Conservation (phyloP, 2,888 invertebrate genomes). For the Hyposoter dolosus region DNA sequence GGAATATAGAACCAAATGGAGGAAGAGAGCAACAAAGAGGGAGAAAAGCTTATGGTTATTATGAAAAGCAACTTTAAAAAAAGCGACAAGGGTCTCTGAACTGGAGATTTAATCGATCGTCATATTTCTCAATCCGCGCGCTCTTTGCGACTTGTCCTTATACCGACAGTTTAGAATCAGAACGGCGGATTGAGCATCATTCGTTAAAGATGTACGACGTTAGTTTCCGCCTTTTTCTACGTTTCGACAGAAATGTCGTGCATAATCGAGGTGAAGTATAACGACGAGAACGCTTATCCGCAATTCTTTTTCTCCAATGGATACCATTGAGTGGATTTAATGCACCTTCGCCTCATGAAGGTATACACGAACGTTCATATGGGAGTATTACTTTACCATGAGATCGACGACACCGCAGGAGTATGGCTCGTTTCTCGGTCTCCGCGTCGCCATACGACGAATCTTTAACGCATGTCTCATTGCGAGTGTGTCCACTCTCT, state of each 20-base stretch:
- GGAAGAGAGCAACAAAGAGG: conserved; percentile 14
- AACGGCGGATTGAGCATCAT: neutral
- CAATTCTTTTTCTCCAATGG: conserved; percentile 16
- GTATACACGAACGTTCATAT: neutral
- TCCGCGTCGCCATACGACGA: neutral
- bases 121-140: conserved; percentile 69
- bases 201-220: neutral
- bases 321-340: conserved; percentile 8
- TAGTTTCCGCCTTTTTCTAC: neutral
- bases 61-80: conserved; percentile 57
- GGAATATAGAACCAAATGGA: conserved; percentile 1
- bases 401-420: conserved; percentile 1
- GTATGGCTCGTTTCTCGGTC: conserved; percentile 31
- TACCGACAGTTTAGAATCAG: conserved; percentile 11
- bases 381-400: conserved; percentile 7
- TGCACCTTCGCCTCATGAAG: conserved; percentile 3
- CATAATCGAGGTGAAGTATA: conserved; percentile 58
- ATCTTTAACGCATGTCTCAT: conserved; percentile 36
- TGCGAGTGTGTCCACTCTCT: conserved; percentile 38
- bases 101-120: conserved; percentile 70
- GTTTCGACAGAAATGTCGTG: neutral
- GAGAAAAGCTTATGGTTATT: conserved; percentile 62
- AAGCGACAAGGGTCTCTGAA: conserved; percentile 46
- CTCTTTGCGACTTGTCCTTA: conserved; percentile 27
- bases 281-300: conserved; percentile 48